These are phyloP conservation scores for Phortica variegata DNA, from an alignment of 1,140 invertebrate genomes.

Conservation along the genomic window DNA sequence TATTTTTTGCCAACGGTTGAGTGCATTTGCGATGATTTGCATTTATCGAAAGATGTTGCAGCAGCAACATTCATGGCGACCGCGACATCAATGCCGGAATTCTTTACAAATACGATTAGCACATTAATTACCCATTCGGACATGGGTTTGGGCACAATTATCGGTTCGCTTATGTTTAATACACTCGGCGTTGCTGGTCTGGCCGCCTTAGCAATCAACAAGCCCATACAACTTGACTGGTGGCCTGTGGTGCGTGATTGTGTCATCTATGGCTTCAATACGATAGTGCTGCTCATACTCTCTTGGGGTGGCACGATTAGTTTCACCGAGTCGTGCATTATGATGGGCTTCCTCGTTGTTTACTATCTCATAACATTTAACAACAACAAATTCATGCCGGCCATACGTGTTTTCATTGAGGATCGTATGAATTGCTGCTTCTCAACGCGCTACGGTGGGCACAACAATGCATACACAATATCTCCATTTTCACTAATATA, in stretches of 20 bases:
- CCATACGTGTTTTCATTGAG: conserved; percentile 50
- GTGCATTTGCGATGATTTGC: conserved; percentile 72
- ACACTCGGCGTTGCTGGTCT: conserved; percentile 82
- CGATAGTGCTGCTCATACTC: conserved; percentile 71
- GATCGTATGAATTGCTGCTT: conserved; percentile 52
- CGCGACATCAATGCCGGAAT: conserved; percentile 85
- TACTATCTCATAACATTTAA: conserved; percentile 68
- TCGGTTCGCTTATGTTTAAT: conserved; percentile 87
- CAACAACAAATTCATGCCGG: conserved; percentile 58
- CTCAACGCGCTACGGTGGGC: conserved; percentile 47
- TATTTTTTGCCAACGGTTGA: conserved; percentile 83
- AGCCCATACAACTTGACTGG: conserved; percentile 79
- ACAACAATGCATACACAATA: background rate
- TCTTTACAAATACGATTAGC: conserved; percentile 86
- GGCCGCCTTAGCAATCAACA: conserved; percentile 73
- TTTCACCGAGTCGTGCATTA: conserved; percentile 74
- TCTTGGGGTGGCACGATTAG: conserved; percentile 78
- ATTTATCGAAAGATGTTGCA: conserved; percentile 78
- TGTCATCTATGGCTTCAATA: conserved; percentile 76
- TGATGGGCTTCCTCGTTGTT: conserved; percentile 69
- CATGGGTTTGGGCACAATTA: conserved; percentile 77
- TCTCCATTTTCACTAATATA: background rate
- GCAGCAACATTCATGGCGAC: conserved; percentile 91
- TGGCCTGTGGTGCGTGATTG: conserved; percentile 84
- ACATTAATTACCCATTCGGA: conserved; percentile 76